Evolutionary conservation across 2,113 vertebrate genomes (phyloP), one percentile per base, ranked within the genome.

Genomic region (Psophia crepitans): DNA sequence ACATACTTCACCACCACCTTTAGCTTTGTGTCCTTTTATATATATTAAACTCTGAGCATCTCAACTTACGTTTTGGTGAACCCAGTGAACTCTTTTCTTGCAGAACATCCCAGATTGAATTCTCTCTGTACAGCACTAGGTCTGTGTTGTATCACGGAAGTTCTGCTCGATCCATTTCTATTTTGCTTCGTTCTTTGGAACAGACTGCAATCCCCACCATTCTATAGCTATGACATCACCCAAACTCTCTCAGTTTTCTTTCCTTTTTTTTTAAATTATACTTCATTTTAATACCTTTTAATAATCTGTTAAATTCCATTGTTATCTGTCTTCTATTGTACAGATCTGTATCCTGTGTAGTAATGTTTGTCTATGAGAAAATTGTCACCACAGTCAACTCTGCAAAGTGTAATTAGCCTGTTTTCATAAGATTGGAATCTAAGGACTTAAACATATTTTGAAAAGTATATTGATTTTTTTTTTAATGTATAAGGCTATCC

Each of bases 401-500:
- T 56, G 35, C 27, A 79, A 87, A 12, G 17, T 39, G 7, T 81
- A 56, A 71, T 89, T 86, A 81, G n/a, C 48, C 21, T 61, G 4
- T 75, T 87, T 78, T 66, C 16, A 4, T 63, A 65, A 41, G 35
- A 41, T 11, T 65, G 14, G 13, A 86, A 86, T 75, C 33, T 68
- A 66, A 75, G 23, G 8, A 75, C 53, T 81, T 68, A 60, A 77
- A 78, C 16, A 26, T 33, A 41, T 82, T 91, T 87, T 89, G 2
- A n/a, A 58, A 87, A 66, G n/a, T 2, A 0, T 35, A 0, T 77
- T 41, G 21, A 0, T 4, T 60, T 70, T n/a, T 64, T 71, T 81
- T n/a, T 16, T 51, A 26, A n/a, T 61, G 6, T 58, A 9, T 71
- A 73, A 49, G 14, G 35, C 26, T 70, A 56, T 75, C 24, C 3